Evolutionary conservation across 2,888 invertebrate genomes (phyloP).

Genomic region (Dicyrtoma fusca): DNA sequence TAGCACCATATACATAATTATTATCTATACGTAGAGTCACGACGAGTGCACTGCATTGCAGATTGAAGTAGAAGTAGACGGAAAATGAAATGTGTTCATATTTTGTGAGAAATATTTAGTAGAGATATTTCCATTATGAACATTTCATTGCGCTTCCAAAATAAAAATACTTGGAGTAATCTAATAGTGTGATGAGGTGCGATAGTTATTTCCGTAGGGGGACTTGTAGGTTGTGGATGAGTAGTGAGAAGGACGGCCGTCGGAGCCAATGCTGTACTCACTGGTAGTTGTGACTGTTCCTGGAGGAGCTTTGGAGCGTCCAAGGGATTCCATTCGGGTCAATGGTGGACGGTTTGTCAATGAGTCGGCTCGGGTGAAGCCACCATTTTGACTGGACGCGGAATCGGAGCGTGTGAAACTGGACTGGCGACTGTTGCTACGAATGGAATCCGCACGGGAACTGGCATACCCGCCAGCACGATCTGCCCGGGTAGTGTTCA

Average conservation of each 20-base stretch:
- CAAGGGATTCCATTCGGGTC: conserved; percentile 10
- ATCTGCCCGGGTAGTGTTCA: conserved; percentile 26
- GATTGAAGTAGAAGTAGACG: too few relatives aligned
- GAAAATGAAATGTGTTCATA: conserved; percentile 5
- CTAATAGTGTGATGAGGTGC: conserved; percentile 15
- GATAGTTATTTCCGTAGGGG: conserved; percentile 26
- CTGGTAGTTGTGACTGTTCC: conserved; percentile 9
- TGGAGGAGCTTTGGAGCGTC: background rate
- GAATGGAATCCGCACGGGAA: conserved; percentile 28
- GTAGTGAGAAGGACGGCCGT: conserved; percentile 7
- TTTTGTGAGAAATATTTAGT: background rate
- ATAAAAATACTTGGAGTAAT: background rate
- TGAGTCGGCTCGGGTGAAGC: conserved; percentile 13
- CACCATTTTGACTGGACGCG: conserved; percentile 14
- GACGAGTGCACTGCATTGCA: too few relatives aligned
- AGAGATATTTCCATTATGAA: background rate
- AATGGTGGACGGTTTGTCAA: conserved; percentile 13
- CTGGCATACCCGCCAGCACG: conserved; percentile 19
- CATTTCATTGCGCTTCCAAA: background rate
- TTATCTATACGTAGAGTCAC: too few relatives aligned
- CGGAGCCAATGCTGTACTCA: conserved; percentile 28
- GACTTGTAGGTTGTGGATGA: conserved; percentile 31
- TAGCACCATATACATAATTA: too few relatives aligned
- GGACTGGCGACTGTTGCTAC: conserved; percentile 23
- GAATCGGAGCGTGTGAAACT: conserved; percentile 30